Percentiles rank a stretch among this genome's conserved stretches.
Conservation (phyloP, 2,888 invertebrate species). For the Andricus curvator region DNA sequence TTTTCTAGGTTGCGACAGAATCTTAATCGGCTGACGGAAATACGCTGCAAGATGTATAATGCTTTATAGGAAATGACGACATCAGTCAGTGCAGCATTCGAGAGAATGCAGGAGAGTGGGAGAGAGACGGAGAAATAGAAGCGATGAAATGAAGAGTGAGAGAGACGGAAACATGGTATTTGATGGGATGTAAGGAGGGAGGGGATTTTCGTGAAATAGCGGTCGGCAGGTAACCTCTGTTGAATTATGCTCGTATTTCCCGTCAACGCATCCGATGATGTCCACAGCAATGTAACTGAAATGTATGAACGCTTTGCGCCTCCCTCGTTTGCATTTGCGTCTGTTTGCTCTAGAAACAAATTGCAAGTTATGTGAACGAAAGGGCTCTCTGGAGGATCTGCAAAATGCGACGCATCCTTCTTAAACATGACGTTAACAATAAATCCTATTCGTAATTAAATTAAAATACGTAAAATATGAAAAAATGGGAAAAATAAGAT, state of each 20-base stretch:
- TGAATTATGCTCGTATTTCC: slow-evolving; percentile 78
- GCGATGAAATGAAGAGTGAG: slow-evolving; percentile 45
- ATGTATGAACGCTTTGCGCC: slow-evolving; percentile 71
- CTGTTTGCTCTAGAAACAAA: slow-evolving; percentile 46
- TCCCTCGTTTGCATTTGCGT: slow-evolving; percentile 41
- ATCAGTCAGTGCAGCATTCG: slow-evolving; percentile 71
- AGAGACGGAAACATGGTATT: slow-evolving; percentile 33
- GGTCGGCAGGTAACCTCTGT: slow-evolving; percentile 67
- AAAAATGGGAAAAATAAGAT: not conserved
- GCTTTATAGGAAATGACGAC: slow-evolving; percentile 75
- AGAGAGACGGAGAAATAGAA: slow-evolving; percentile 54
- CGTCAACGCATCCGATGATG: slow-evolving; percentile 77
- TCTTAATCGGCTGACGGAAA: slow-evolving; percentile 72
- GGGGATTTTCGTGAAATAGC: slow-evolving; percentile 72
- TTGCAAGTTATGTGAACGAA: slow-evolving; percentile 23
- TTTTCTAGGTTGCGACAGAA: slow-evolving; percentile 51
- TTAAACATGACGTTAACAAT: not conserved
- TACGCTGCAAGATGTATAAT: slow-evolving; percentile 69
- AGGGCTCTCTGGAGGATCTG: not conserved
- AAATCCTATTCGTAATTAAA: not conserved
- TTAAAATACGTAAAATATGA: not conserved
- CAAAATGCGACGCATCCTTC: not conserved
- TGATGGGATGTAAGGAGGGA: slow-evolving; percentile 44
- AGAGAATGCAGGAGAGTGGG: slow-evolving; percentile 53
- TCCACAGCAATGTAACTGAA: slow-evolving; percentile 76